Evolutionary conservation across 2,113 vertebrate species (phyloP).

Genomic region (Phrynosoma platyrhinos): DNA sequence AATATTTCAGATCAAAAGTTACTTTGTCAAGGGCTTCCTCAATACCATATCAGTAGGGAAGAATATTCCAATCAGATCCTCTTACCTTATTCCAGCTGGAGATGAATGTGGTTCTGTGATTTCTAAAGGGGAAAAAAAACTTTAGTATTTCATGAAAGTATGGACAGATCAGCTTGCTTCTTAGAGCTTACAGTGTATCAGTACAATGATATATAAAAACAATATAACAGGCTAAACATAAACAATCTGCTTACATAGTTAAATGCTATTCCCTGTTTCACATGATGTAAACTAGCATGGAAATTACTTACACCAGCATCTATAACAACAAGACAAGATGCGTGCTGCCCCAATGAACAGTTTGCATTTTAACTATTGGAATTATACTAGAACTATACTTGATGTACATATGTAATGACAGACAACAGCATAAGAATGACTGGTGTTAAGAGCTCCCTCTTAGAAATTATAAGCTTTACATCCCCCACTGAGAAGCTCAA

Average conservation of each 20-base stretch:
- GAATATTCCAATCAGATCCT: conserved; percentile 1
- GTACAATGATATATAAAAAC: not conserved
- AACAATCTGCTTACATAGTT: not conserved
- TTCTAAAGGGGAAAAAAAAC: conserved; percentile 71
- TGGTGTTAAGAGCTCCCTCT: conserved; percentile 7
- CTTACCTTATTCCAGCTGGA: conserved; percentile 79
- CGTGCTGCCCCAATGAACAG: not conserved
- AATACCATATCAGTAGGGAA: not conserved
- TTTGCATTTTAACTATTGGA: not conserved
- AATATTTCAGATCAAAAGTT: not conserved
- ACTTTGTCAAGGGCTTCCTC: not conserved
- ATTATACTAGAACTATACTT: not conserved
- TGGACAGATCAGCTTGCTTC: not conserved
- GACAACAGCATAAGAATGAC: conserved; percentile 34
- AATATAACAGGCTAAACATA: not conserved
- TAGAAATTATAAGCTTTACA: not conserved
- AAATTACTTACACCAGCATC: not conserved
- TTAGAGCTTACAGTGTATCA: not conserved
- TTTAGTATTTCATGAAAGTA: conserved; percentile 52
- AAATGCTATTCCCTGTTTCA: not conserved
- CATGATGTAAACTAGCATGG: not conserved
- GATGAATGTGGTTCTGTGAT: conserved; percentile 77
- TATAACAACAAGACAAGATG: not conserved
- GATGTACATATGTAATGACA: conserved; percentile 21
- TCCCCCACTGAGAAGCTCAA: not conserved